Base-by-base conservation (phyloP, 2,113 vertebrate species). In the Myodes glareolus region DNA sequence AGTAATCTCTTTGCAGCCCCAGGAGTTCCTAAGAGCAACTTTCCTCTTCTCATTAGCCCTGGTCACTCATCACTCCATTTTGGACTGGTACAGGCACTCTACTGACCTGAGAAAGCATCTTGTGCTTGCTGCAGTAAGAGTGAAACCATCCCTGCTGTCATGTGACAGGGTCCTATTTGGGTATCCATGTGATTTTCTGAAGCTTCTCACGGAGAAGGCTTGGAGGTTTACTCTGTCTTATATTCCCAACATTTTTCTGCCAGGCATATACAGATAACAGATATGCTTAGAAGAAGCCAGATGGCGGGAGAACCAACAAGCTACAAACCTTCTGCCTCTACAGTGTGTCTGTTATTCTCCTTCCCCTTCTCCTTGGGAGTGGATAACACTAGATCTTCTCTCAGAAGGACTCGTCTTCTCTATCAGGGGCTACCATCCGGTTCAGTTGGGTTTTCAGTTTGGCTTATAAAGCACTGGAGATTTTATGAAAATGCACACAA, bases 11-110 rank as follows among this genome's bases (percentile, higher is more conserved):
- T 68, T 58, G 58, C 25, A 86, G 33, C 47, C 47, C 45, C 23
- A 36, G 58, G 42, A 11, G 4, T 31, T 10, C 39, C 23, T 4
- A 82, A 70, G 39, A 47, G 19, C 52, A 45, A 8, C 1, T 87
- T 95, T 75, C 55, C 42, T 92, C 73, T 92, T 92, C 92, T 78
- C 19, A 19, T 76, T 75, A 36, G 91, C 21, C 39, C 33, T 81
- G 47, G 14, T 61, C 55, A 42, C 92, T 90, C 39, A 42, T 77
- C 52, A 47, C 11, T 25, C 23, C 25, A 50, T 80, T 92, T 61
- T 67, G 65, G 33, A 1, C 55, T 77, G 70, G 17, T 17, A 1
- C 1, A 47, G 50, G n/a, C 9, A 0, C 23, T 42, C 33, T 90
- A 8, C 14, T 58, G 68, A 80, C 67, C 11, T 31, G 33, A 16